Evolutionary conservation across 1,140 invertebrate species (phyloP).

Genomic region (Pollicipes pollicipes): DNA sequence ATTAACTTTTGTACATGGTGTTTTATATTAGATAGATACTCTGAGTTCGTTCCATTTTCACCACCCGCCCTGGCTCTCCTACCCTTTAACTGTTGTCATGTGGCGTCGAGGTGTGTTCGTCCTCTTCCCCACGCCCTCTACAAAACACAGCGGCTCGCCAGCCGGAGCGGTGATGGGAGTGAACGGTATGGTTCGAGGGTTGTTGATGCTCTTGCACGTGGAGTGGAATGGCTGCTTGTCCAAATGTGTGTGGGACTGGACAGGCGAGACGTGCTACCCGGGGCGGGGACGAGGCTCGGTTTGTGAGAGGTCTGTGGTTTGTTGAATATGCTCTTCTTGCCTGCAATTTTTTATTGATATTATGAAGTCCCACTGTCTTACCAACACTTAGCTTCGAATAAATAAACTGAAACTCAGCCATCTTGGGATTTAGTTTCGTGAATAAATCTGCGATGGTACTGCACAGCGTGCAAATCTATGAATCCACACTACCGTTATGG

Average conservation of each 20-base stretch:
- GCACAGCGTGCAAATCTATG: too few species aligned
- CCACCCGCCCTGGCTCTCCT: not conserved
- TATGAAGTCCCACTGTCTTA: conserved; percentile 1
- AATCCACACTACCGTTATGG: too few species aligned
- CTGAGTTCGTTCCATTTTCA: not conserved
- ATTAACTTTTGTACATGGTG: not conserved
- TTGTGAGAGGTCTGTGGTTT: not conserved
- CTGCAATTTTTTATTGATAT: not conserved
- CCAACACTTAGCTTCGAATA: conserved; percentile 1
- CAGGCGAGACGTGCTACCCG: not conserved
- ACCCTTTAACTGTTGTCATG: not conserved
- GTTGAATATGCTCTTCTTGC: not conserved
- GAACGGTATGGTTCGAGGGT: too few species aligned
- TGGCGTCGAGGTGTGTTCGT: too few species aligned
- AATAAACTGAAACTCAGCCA: not conserved
- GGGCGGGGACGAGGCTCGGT: not conserved
- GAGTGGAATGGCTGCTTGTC: too few species aligned
- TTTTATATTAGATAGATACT: not conserved
- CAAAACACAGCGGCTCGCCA: too few species aligned
- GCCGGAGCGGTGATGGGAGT: too few species aligned
- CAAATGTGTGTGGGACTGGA: too few species aligned
- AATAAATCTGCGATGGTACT: too few species aligned
- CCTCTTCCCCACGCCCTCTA: too few species aligned
- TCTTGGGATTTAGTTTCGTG: too few species aligned
- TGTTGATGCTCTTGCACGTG: too few species aligned